Evolutionary conservation across 2,113 vertebrate genomes (phyloP).

Genomic region (Lathamus discolor): DNA sequence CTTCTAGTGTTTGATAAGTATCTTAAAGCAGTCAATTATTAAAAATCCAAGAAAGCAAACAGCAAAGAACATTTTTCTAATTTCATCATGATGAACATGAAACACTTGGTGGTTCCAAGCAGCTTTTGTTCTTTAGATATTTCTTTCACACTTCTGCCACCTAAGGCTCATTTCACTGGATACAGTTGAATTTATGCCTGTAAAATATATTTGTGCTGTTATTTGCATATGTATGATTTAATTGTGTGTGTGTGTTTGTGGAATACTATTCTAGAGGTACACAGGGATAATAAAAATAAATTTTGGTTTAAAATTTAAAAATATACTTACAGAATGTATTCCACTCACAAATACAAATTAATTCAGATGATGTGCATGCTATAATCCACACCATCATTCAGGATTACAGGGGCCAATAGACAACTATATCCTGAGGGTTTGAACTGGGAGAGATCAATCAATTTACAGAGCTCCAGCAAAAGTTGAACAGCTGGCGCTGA

Average conservation of each 20-base stretch:
- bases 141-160: neutral
- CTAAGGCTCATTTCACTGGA: neutral
- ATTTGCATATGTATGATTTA: neutral
- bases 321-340: neutral
- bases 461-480: constrained; percentile 38
- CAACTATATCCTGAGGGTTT: constrained; percentile 12
- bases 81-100: neutral
- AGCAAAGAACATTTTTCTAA: neutral
- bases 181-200: neutral
- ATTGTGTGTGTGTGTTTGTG: neutral
- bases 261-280: neutral
- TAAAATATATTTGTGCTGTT: neutral
- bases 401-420: neutral
- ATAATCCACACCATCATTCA: constrained; percentile 50
- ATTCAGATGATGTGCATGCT: constrained; percentile 16
- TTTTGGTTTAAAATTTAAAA: neutral
- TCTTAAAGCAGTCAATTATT: neutral
- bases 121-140: neutral
- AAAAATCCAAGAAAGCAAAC: neutral
- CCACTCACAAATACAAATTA: neutral
- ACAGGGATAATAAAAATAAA: neutral
- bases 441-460: constrained; percentile 38
- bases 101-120: neutral
- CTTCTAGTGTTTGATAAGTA: neutral
- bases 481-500: constrained; percentile 21